A percentile compares a stretch with the other conserved stretches of the same genome.
phyloP scores from a whole-genome alignment of 2,888 invertebrate species.

The Petrolisthes cinctipes region DNA sequence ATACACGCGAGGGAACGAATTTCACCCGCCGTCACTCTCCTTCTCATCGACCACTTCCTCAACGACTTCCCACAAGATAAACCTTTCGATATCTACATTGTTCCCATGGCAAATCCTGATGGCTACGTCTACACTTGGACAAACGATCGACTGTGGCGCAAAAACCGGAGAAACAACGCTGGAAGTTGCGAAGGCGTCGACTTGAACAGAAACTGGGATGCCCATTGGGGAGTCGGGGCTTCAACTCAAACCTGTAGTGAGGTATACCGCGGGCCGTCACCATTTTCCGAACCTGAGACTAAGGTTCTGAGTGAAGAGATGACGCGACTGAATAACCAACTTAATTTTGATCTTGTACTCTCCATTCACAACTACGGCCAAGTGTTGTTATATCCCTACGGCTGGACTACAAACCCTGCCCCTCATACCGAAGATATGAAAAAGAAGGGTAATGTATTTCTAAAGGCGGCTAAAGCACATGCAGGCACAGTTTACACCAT shows the following conservation, averaged over 20 bases:
- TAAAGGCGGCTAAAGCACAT: background rate
- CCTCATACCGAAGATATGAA: slow-evolving; percentile 16
- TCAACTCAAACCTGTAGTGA: slow-evolving; percentile 49
- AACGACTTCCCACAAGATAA: background rate
- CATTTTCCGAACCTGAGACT: slow-evolving; percentile 66
- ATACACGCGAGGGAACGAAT: slow-evolving; percentile 57
- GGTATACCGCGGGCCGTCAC: slow-evolving; percentile 49
- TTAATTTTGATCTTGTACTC: slow-evolving; percentile 43
- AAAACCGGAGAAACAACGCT: slow-evolving; percentile 65
- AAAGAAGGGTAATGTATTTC: slow-evolving; percentile 21
- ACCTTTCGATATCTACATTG: slow-evolving; percentile 77
- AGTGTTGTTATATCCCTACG: slow-evolving; percentile 68
- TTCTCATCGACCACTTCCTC: slow-evolving; percentile 32
- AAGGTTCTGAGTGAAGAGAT: slow-evolving; percentile 52
- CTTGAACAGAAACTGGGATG: slow-evolving; percentile 70
- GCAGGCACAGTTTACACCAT: slow-evolving; percentile 43
- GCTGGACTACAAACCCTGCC: slow-evolving; percentile 50
- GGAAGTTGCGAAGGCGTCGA: slow-evolving; percentile 69
- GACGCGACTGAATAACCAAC: slow-evolving; percentile 10
- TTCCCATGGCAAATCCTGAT: slow-evolving; percentile 84
- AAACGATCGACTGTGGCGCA: slow-evolving; percentile 56
- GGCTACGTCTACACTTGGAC: slow-evolving; percentile 83
- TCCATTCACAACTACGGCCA: slow-evolving; percentile 68
- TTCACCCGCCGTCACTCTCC: slow-evolving; percentile 28
- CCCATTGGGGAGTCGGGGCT: slow-evolving; percentile 58